Conservation (phyloP, 2,888 invertebrate genomes). For the Ennomos quercinarius region DNA sequence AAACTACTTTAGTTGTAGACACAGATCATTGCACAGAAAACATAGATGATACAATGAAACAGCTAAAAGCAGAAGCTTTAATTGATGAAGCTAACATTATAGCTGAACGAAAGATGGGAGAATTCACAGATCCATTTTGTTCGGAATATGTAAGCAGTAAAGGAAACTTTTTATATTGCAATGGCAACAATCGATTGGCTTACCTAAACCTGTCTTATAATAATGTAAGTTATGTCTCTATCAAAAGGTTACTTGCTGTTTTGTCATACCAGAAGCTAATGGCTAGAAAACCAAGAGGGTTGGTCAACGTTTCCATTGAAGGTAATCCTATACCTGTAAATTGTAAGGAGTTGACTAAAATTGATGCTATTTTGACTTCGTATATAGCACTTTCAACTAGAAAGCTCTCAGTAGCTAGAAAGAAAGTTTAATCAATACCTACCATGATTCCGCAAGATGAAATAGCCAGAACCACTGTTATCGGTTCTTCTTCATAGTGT, state of each 20-base stretch:
- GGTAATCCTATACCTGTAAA: constrained; percentile 62
- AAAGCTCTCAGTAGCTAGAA: no score
- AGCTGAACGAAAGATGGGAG: constrained; percentile 41
- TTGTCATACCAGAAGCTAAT: constrained; percentile 44
- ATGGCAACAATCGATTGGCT: constrained; percentile 59
- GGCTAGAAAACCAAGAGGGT: constrained; percentile 55
- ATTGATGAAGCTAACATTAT: constrained; percentile 51
- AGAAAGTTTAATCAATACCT: no score
- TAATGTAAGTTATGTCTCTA: no score
- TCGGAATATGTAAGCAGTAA: no score
- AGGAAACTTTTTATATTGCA: constrained; percentile 32
- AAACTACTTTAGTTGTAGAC: no score
- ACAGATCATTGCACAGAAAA: no score
- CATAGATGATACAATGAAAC: no score
- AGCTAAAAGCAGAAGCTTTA: constrained; percentile 8
- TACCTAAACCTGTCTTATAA: constrained; percentile 62
- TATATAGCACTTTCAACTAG: no score
- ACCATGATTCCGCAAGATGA: no score
- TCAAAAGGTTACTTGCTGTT: no score
- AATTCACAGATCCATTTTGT: constrained; percentile 43
- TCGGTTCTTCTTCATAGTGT: no score
- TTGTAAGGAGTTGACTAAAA: constrained; percentile 53
- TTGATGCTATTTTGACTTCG: constrained; percentile 48
- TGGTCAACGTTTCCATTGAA: constrained; percentile 60
- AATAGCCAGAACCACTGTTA: no score